phyloP scores from a whole-genome alignment of 1,140 invertebrate species.

The Caenorhabditis latens region DNA sequence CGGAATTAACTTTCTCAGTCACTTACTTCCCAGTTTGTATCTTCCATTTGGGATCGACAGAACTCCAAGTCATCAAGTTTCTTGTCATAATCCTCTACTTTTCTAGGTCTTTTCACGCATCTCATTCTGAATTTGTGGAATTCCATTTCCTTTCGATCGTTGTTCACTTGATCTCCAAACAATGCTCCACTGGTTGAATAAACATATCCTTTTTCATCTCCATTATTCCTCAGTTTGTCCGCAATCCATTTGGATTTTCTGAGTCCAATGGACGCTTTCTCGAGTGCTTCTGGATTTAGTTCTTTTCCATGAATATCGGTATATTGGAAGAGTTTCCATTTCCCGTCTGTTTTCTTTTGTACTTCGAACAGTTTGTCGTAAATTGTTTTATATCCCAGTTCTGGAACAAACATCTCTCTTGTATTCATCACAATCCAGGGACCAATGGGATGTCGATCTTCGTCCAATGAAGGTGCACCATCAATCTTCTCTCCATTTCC shows the following conservation, averaged over 20 bases:
- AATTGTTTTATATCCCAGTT: conserved; percentile 65
- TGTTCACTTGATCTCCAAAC: conserved; percentile 42
- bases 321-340: conserved; percentile 63
- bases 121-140: conserved; percentile 53
- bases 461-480: not conserved
- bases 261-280: conserved; percentile 65
- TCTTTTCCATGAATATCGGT: conserved; percentile 67
- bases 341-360: conserved; percentile 62
- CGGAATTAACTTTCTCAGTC: not conserved
- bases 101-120: conserved; percentile 58
- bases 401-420: conserved; percentile 72
- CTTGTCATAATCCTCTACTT: conserved; percentile 45
- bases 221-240: conserved; percentile 65
- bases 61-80: conserved; percentile 63
- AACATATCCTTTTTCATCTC: conserved; percentile 70
- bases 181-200: conserved; percentile 68
- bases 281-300: conserved; percentile 53
- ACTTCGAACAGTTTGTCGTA: conserved; percentile 72
- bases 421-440: conserved; percentile 32
- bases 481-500: not conserved
- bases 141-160: conserved; percentile 62
- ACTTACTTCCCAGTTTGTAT: conserved; percentile 66
- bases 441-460: not conserved
- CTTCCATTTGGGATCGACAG: conserved; percentile 62
- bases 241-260: conserved; percentile 60